A percentile compares a stretch with the other conserved stretches of the same genome.
phyloP scores from a whole-genome alignment of 2,113 vertebrate genomes.

The Barnardius zonarius region DNA sequence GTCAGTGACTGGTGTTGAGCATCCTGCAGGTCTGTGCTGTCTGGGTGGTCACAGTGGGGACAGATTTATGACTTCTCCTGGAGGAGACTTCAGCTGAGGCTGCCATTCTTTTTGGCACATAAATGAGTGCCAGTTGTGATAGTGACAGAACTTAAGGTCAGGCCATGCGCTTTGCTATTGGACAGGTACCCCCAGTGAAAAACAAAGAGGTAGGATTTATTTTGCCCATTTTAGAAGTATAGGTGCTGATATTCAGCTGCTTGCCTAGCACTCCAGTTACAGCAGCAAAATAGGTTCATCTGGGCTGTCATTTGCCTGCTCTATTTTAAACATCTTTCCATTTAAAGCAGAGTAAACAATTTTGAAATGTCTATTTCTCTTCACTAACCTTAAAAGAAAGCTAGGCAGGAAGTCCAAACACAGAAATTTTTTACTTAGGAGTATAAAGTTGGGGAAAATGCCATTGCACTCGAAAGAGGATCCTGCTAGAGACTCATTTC shows the following conservation, averaged over 20 bases:
- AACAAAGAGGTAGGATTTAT: not conserved
- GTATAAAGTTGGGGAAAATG: not conserved
- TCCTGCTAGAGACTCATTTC: not conserved
- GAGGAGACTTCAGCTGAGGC: not conserved
- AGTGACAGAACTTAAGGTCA: not conserved
- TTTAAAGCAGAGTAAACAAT: not conserved
- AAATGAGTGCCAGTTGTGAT: not conserved
- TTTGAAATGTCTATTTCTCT: not conserved
- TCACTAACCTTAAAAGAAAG: not conserved
- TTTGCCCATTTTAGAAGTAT: fast-evolving
- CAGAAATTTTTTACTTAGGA: not conserved
- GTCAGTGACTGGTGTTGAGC: not conserved
- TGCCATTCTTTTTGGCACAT: not conserved
- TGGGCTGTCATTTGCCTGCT: not conserved
- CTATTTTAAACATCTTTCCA: not conserved
- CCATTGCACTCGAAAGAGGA: not conserved
- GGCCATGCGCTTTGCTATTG: not conserved
- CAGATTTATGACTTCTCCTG: not conserved
- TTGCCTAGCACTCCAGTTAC: not conserved
- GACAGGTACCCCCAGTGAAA: not conserved
- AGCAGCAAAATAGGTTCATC: not conserved
- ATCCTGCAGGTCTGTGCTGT: not conserved
- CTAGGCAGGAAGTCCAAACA: not conserved
- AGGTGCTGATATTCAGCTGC: not conserved
- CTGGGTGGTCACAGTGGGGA: not conserved